Evolutionary conservation across 2,888 invertebrate genomes (phyloP).

Genomic region (Lasioglossum zephyrum): DNA sequence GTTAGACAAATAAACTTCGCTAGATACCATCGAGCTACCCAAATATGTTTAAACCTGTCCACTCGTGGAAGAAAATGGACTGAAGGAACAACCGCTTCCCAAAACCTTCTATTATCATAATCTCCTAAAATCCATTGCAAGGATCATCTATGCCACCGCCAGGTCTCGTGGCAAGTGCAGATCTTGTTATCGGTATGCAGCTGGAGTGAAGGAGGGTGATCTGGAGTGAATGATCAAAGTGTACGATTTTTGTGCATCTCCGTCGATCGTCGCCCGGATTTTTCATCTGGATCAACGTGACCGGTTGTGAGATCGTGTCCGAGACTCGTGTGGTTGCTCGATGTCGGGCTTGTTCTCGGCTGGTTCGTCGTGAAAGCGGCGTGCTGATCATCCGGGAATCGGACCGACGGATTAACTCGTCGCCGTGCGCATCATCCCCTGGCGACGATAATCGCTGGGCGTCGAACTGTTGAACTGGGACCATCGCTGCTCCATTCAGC

Average conservation of each 20-base stretch:
- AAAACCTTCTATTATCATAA: neutral
- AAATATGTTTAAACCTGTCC: no score
- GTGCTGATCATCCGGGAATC: constrained; percentile 1
- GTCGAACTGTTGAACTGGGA: neutral
- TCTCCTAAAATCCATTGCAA: constrained; percentile 3
- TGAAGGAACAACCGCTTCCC: neutral
- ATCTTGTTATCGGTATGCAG: neutral
- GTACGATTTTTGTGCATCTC: constrained; percentile 4
- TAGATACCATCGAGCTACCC: no score
- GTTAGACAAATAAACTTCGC: no score
- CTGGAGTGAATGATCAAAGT: constrained; percentile 24
- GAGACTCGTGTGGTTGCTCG: neutral
- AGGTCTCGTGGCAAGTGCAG: neutral
- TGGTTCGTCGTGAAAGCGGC: neutral
- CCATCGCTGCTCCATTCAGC: constrained; percentile 5
- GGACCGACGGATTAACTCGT: constrained; percentile 26
- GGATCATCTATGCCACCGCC: constrained; percentile 15
- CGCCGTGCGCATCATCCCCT: constrained; percentile 1
- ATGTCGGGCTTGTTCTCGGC: neutral
- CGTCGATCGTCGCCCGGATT: neutral
- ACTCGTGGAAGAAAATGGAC: neutral
- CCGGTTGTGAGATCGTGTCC: neutral
- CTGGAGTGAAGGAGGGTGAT: constrained; percentile 17
- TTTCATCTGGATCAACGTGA: constrained; percentile 31
- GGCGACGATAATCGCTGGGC: neutral